Percentiles rank a stretch among this genome's conserved stretches.
Conservation (phyloP, 2,888 invertebrate genomes). For the Meteorus colon region DNA sequence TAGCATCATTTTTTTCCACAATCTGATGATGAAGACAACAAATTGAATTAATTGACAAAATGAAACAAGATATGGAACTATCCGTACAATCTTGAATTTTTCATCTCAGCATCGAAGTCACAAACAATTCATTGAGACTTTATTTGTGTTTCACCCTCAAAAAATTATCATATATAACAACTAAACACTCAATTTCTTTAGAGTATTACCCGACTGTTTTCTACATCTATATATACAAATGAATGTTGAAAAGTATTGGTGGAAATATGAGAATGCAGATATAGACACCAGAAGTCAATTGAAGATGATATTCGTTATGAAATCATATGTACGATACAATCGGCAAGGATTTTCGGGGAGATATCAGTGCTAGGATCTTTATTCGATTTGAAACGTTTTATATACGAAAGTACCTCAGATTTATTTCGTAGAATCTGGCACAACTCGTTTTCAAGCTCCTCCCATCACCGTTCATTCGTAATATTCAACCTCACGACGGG, state of each 20-base stretch:
- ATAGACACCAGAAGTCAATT: constrained; percentile 31
- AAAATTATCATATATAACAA: too few relatives aligned
- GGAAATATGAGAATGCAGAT: constrained; percentile 15
- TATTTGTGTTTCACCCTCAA: too few relatives aligned
- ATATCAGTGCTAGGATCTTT: constrained; percentile 49
- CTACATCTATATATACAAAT: neutral
- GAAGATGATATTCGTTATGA: constrained; percentile 45
- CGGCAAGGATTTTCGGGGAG: constrained; percentile 42
- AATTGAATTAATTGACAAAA: too few relatives aligned
- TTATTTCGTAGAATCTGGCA: constrained; percentile 47
- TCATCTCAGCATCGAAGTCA: too few relatives aligned
- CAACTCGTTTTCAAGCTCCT: constrained; percentile 37
- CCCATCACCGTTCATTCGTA: constrained; percentile 42
- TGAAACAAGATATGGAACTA: too few relatives aligned
- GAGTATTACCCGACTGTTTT: neutral
- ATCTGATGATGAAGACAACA: too few relatives aligned
- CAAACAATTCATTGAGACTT: too few relatives aligned
- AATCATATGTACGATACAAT: constrained; percentile 46
- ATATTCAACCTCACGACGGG: constrained; percentile 38
- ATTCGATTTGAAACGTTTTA: constrained; percentile 47
- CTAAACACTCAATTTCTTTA: neutral
- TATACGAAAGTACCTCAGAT: constrained; percentile 44
- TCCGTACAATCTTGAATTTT: too few relatives aligned
- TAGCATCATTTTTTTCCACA: too few relatives aligned
- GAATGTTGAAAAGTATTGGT: neutral